Percentiles rank a stretch among this genome's conserved stretches.
These are phyloP conservation scores for Mus pahari DNA, from an alignment of 2,113 vertebrate genomes.

Conservation along the genomic window DNA sequence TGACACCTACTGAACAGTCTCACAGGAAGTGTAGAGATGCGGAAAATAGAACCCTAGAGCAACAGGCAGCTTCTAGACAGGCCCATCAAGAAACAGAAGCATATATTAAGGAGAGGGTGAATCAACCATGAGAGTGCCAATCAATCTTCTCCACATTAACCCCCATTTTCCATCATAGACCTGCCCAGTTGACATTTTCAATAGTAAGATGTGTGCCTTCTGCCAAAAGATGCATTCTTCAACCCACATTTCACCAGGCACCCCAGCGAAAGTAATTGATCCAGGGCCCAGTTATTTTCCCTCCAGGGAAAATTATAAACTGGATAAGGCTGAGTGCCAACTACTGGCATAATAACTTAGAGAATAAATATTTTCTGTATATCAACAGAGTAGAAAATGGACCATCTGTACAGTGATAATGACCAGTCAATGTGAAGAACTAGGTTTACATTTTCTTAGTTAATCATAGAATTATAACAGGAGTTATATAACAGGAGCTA, in stretches of 20 bases:
- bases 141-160: not conserved
- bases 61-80: slow-evolving; percentile 23
- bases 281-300: slow-evolving; percentile 11
- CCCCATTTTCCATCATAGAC: not conserved
- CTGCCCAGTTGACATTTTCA: not conserved
- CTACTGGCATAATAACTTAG: not conserved
- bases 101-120: not conserved
- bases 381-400: slow-evolving; percentile 29
- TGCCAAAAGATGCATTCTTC: not conserved
- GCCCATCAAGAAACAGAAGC: not conserved
- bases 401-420: not conserved
- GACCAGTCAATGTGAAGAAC: slow-evolving; percentile 12
- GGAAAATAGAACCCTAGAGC: not conserved
- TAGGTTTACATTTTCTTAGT: not conserved
- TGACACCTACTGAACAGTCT: not conserved
- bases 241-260: slow-evolving; percentile 1
- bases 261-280: not conserved
- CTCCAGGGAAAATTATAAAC: not conserved
- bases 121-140: not conserved
- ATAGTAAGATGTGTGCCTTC: not conserved
- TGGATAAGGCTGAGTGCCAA: not conserved
- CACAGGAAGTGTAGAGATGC: not conserved
- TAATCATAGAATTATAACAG: slow-evolving; percentile 45
- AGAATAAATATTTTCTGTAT: slow-evolving; percentile 19
- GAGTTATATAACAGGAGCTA: not conserved